Base-by-base conservation (phyloP, 2,888 invertebrate genomes). In the Agriopis aurantiaria region DNA sequence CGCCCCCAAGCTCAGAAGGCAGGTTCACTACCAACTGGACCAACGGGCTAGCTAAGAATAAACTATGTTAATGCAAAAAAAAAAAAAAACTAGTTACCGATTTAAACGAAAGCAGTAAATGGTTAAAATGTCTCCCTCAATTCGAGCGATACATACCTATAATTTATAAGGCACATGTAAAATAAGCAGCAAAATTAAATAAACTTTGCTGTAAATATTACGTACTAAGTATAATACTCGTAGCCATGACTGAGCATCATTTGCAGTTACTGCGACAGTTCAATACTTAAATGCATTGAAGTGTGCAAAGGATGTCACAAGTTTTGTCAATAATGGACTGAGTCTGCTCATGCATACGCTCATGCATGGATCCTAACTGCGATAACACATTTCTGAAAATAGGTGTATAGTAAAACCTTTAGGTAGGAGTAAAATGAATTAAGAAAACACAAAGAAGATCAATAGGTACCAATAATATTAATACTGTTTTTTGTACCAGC, bases 301-400 rank as follows among this genome's bases (percentile, higher is more conserved):
- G 80, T 85, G 84, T 83, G 76, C 75, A 82, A 79, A 85, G 88
- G 88, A 88, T 87, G 88, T 88, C 87, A 83, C 85, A 86, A 87
- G 84, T 85, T 83, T 82, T 81, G 81, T 84, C 81, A 79, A 83
- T 85, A 84, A 86, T 85, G 83, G 79, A 76, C 75, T 76, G 78
- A 73, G 82, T 48, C 68, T 84, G 80, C 79, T 84, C 86, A 85
- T 81, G 87, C 84, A 75, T 73, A 71, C 51, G 33, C 65, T 56
- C 59, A 61, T 71, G 51, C 53, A 48, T 57, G 58, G 45, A 57
- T 69, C 41, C 23, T 51, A 23, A 49, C 49, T 7, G 33, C 14
- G 56, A 11, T 65, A n/a, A 61, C 43, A 56, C 11, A 53, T 40
- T 40, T 55, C 2, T 10, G 17, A 52, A 52, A 52, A 52, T 23